Evolutionary conservation across 1,140 invertebrate genomes (phyloP), one percentile per base, ranked within the genome.

Genomic region (Drosophila melanica): DNA sequence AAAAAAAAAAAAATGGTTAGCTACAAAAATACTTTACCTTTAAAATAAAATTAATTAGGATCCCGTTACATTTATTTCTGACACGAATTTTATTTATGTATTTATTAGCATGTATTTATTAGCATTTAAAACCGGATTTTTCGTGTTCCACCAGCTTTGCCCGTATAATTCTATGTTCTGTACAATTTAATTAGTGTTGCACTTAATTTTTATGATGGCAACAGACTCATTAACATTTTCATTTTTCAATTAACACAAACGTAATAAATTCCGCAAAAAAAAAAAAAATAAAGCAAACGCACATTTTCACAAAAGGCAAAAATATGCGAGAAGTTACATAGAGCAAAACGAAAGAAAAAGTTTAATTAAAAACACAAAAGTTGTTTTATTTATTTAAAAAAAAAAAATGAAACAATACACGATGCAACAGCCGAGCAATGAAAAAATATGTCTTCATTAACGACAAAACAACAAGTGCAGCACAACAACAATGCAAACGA

Each of bases 211-310:
- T 82, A 82, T 87, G 65, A 82, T 71, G 84, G 76, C 82, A 62
- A 72, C 53, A 64, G 73, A 77, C 78, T 87, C 86, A 90, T 90
- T 90, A 90, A 86, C 86, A 87, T 90, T 90, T 90, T 86, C 81
- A 90, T 90, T 90, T 89, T 90, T 90, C 86, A 90, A 90, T 90
- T 90, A 90, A 90, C 86, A 90, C 85, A 90, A 90, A 86, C 77
- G 86, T 86, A 90, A 90, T 90, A 90, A 90, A 90, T 90, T 90
- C 86, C 86, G 47, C 64, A 69, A 58, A 82, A 55, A 71, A 60
- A 20, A 47, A 44, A 74, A 72, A 63, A 77, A 67, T 53, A 81
- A 50, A 33, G 55, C 30, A 18, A 55, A 44, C 23, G 44, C 12
- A 57, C 57, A 64, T 20, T 62, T 30, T 3, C 48, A 63, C 48